Percentiles rank a stretch among this genome's conserved stretches.
phyloP scores from a whole-genome alignment of 2,113 vertebrate species.

The Takifugu flavidus region DNA sequence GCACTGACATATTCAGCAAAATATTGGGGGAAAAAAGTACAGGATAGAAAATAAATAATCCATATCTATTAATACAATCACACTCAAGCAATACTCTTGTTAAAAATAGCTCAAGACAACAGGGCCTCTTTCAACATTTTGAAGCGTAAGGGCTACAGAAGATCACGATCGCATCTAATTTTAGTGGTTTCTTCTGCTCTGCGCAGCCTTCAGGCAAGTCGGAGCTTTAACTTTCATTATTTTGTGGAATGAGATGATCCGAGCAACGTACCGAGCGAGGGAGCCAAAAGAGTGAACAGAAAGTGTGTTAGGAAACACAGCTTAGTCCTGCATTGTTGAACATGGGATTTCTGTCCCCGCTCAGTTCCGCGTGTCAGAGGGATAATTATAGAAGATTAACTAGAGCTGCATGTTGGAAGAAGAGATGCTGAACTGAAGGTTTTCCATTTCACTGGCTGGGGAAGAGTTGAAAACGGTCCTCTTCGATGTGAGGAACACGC shows the following conservation, averaged over 20 bases:
- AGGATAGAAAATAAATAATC: conserved; percentile 17
- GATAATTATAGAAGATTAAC: conserved; percentile 57
- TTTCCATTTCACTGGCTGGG: conserved; percentile 46
- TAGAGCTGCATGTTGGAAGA: conserved; percentile 29
- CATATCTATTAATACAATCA: conserved; percentile 34
- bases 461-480: conserved; percentile 38
- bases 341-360: conserved; percentile 45
- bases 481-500: conserved; percentile 6
- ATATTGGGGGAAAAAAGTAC: background rate
- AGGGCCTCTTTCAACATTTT: conserved; percentile 24
- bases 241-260: conserved; percentile 36
- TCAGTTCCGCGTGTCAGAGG: conserved; percentile 45
- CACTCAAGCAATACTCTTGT: conserved; percentile 11
- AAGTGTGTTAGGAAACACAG: conserved; percentile 40
- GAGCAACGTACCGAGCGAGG: conserved; percentile 19
- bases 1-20: background rate
- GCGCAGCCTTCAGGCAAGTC: conserved; percentile 26
- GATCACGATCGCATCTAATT: conserved; percentile 54
- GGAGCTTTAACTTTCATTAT: conserved; percentile 29
- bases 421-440: conserved; percentile 19
- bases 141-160: conserved; percentile 31
- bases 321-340: conserved; percentile 43
- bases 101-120: conserved; percentile 58
- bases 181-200: conserved; percentile 27
- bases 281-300: conserved; percentile 29